Base-by-base conservation (phyloP, 2,888 invertebrate genomes). In the Thysanoteuthis rhombus region DNA sequence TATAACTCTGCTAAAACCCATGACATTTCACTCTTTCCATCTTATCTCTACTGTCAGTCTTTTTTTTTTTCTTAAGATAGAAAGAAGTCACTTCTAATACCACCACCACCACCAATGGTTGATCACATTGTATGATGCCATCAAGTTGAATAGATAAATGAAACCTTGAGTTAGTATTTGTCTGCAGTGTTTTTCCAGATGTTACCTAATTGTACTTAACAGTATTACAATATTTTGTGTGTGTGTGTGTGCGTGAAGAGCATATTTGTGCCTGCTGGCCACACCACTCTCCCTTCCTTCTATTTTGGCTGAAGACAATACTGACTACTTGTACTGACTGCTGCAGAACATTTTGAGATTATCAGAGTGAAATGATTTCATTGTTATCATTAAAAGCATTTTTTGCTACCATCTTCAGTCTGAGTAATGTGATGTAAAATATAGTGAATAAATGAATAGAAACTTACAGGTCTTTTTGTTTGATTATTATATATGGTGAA, bases 1-100 rank as follows among this genome's bases (percentile, higher is more conserved):
- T 75, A 75, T 75, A 75, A 75, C 75, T n/a, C 75, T n/a, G 75
- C 75, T 75, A 75, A 75, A 75, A 75, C n/a, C 75, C 75, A 75
- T 75, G 75, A 75, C 75, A 75, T n/a, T 75, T n/a, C n/a, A 75
- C 32, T 75, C 58, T 58, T 58, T 75, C 75, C 75, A 75, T 75
- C 75, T 75, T n/a, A 75, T 32, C 16, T 16, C 58, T n/a, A 75
- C 75, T n/a, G n/a, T 75, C 75, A 16, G n/a, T n/a, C 1, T 75
- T 75, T 75, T n/a, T 75, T 28, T 58, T 58, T 32, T 32, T 1
- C 10, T n/a, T 75, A 75, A n/a, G 58, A 75, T n/a, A n/a, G 12
- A 75, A 75, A 75, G 5, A 75, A 75, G 8, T 16, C 0, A 75
- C 16, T 4, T 12, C n/a, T 75, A 75, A 12, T 75, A 75, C n/a